A percentile compares a stretch with the other conserved stretches of the same genome.
Conservation (phyloP, 2,797 vertebrate species). For the Hapalemur alaotrensis region DNA sequence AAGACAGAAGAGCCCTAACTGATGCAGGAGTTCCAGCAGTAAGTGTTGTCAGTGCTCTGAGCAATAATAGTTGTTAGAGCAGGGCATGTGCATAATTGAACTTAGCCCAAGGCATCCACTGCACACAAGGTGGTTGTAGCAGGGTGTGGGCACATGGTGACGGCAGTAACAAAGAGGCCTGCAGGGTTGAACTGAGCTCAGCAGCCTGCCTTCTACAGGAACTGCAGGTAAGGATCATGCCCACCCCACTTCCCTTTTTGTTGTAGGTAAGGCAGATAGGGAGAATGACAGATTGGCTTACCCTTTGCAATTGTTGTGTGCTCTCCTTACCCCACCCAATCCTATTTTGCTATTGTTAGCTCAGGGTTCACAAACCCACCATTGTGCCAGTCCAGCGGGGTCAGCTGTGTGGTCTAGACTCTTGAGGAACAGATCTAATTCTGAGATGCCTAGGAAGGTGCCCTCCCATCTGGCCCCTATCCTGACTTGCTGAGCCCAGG, state of each 20-base stretch:
- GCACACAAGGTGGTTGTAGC: background rate
- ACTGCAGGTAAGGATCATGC: background rate
- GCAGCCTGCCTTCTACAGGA: background rate
- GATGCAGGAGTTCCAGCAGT: accelerated
- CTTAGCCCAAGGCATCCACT: background rate
- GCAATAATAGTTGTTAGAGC: background rate
- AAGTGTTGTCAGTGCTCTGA: background rate
- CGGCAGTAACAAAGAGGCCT: too few relatives aligned
- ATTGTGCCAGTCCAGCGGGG: background rate
- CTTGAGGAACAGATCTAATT: background rate
- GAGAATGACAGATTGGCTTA: background rate
- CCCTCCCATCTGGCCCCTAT: background rate
- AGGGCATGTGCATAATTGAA: accelerated
- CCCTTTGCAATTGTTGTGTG: background rate
- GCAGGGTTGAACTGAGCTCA: background rate
- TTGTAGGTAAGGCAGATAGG: background rate
- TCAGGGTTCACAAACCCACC: background rate
- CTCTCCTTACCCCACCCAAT: background rate
- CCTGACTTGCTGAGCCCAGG: background rate
- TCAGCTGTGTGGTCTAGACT: background rate
- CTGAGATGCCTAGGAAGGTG: background rate
- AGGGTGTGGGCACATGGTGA: background rate
- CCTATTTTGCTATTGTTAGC: background rate
- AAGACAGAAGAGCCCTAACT: background rate
- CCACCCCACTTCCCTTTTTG: background rate